Evolutionary conservation across 2,113 vertebrate species (phyloP).

Genomic region (Nothocercus nigrocapillus): DNA sequence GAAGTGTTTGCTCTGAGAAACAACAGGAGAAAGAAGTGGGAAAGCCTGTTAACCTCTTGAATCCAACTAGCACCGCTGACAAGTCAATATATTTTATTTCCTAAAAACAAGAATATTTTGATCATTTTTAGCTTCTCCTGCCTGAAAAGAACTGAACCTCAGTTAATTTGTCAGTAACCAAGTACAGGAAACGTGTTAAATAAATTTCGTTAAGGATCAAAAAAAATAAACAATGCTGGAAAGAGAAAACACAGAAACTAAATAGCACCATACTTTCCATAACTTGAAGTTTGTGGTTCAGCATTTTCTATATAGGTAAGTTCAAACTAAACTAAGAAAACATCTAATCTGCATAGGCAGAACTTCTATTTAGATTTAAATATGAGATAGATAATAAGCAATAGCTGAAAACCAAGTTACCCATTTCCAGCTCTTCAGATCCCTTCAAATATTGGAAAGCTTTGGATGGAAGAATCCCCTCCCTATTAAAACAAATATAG

Average conservation of each 20-base stretch:
- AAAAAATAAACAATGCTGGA: not conserved
- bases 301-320: not conserved
- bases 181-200: fast-evolving
- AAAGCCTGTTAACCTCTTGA: not conserved
- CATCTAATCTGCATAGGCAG: not conserved
- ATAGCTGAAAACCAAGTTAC: not conserved
- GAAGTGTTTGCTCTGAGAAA: not conserved
- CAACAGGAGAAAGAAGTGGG: no score
- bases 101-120: not conserved
- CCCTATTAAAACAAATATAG: no score
- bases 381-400: not conserved
- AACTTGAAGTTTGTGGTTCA: not conserved
- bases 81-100: not conserved
- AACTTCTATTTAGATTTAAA: not conserved
- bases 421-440: not conserved
- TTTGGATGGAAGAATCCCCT: not conserved
- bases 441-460: not conserved
- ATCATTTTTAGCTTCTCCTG: not conserved
- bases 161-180: not conserved
- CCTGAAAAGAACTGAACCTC: not conserved
- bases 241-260: not conserved
- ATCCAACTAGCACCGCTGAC: not conserved
- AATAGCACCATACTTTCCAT: not conserved
- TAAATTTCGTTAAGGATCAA: not conserved
- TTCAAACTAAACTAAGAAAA: not conserved